A percentile compares a stretch with the other conserved stretches of the same genome.
Evolutionary conservation across 2,113 vertebrate genomes (phyloP).

Genomic region (Pithys albifrons): DNA sequence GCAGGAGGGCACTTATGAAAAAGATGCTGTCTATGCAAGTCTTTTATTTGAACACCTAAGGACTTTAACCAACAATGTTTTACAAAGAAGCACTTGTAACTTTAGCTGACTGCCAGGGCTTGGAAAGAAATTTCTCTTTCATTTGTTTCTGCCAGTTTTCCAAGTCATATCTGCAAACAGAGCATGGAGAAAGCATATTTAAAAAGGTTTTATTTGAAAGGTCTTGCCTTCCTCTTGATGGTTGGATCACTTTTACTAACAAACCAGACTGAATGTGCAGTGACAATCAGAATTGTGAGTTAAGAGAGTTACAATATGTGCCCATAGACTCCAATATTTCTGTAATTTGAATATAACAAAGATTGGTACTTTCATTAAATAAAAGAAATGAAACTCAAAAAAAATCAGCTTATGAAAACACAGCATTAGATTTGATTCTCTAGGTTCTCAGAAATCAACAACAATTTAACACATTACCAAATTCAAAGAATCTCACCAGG

Average conservation of each 20-base stretch:
- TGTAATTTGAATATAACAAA: not conserved
- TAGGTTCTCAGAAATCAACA: not conserved
- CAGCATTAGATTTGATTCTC: not conserved
- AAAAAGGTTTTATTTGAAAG: not conserved
- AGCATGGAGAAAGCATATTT: not conserved
- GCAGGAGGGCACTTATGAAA: not conserved
- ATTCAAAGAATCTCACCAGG: not conserved
- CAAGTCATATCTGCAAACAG: not conserved
- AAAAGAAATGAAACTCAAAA: not conserved
- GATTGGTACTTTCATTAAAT: not conserved
- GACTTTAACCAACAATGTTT: not conserved
- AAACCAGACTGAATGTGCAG: not conserved
- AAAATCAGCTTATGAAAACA: not conserved
- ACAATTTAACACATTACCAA: not conserved
- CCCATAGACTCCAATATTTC: not conserved
- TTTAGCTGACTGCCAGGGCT: not conserved
- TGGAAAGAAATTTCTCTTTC: not conserved
- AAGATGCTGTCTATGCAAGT: not conserved
- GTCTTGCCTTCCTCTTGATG: not conserved
- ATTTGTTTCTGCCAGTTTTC: not conserved
- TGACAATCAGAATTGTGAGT: not conserved
- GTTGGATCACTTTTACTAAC: not conserved
- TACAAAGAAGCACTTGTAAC: not conserved
- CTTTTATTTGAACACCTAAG: conserved; percentile 6
- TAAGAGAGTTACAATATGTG: not conserved